Percentiles rank a stretch among this genome's conserved stretches.
Conservation (phyloP, 2,113 vertebrate species). For the Prunella himalayana region DNA sequence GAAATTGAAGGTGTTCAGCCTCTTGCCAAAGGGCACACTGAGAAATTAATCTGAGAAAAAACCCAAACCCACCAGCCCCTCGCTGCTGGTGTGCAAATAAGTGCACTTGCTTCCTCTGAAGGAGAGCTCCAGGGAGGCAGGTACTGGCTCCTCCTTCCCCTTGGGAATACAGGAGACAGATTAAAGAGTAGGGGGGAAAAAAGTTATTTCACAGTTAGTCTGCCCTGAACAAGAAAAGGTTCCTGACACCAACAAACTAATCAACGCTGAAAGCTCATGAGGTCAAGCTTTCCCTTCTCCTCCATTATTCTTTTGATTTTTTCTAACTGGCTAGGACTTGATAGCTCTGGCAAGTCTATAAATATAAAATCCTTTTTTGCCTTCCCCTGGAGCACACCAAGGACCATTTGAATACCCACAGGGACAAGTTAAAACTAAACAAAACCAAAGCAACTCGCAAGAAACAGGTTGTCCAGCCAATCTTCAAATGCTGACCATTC, state of each 20-base stretch:
- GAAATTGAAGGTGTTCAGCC: neutral
- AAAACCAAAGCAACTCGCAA: neutral
- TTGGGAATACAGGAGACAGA: neutral
- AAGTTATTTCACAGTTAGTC: slow-evolving; percentile 11
- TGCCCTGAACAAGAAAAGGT: slow-evolving; percentile 24
- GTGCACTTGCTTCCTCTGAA: neutral
- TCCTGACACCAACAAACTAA: slow-evolving; percentile 43
- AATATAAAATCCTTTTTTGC: neutral
- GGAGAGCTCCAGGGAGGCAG: neutral
- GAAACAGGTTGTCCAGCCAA: neutral
- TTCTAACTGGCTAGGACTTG: slow-evolving; percentile 1
- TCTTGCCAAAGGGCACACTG: neutral
- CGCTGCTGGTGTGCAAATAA: neutral
- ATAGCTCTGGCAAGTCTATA: neutral
- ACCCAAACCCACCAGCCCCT: neutral
- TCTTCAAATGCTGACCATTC: neutral
- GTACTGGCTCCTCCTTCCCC: neutral
- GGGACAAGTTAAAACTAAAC: neutral
- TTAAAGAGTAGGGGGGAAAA: neutral
- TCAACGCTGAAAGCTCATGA: slow-evolving; percentile 50
- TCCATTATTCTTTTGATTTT: slow-evolving; percentile 41
- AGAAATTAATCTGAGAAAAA: neutral
- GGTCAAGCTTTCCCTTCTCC: slow-evolving; percentile 44
- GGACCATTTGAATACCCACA: neutral
- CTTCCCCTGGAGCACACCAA: neutral